Base-by-base conservation (phyloP, 2,888 invertebrate genomes). In the Hyppa rectilinea region DNA sequence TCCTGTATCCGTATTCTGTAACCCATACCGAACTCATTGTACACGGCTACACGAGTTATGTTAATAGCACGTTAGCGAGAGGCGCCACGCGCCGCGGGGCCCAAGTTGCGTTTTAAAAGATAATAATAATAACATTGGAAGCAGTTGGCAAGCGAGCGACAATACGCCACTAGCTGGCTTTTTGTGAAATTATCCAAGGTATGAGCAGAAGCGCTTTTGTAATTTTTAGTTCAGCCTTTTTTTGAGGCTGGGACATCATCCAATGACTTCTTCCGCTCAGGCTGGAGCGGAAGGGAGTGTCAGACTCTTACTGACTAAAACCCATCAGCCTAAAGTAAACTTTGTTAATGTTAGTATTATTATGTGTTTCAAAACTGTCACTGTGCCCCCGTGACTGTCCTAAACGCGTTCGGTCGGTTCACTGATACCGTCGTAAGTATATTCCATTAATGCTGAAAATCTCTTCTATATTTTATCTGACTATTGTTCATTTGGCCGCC, bases 101-200 rank as follows among this genome's bases (percentile, higher is more conserved):
- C 81, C 87, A 83, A 85, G 87, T 87, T 87, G 86, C 86, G 87
- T 88, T 87, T 87, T 88, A 74, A 80, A 89, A 90, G 88, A 90
- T 89, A 87, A 92, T 92, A 91, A 92, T 93, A 93, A 92, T 92
- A 92, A 90, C 88, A 90, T 89, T 85, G 91, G 90, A 88, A 91
- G 87, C 94, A 93, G 92, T 93, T 93, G 94, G 93, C 93, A 91
- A 88, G 89, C 93, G 91, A 71, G 82, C 86, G 85, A 87, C 89
- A 85, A 86, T 85, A 83, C 80, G 80, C 85, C 80, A 83, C 83
- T 85, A 78, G 82, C 78, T 81, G 77, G 83, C 84, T 82, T 85
- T 86, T 85, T 82, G 63, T 66, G 52, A 14, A 12, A 14, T 14
- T 43, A 61, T 2, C 0, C 36, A 77, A 80, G 47, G 20, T 7